These are phyloP conservation scores for Leiothrix lutea DNA, from an alignment of 2,113 vertebrate species.

Conservation along the genomic window DNA sequence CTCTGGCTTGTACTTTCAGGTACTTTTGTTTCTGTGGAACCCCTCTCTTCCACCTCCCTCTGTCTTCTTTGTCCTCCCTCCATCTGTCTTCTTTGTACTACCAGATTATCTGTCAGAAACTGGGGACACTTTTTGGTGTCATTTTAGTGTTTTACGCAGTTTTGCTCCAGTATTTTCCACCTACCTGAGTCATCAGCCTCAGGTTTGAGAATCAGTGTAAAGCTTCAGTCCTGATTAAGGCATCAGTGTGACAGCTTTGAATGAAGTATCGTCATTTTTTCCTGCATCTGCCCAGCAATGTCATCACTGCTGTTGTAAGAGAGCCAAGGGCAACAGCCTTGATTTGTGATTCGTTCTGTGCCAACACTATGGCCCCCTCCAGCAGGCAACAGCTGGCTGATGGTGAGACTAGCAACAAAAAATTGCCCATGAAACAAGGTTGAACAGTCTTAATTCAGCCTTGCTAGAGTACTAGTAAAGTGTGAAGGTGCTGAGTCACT, in stretches of 20 bases:
- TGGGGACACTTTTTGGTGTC: not conserved
- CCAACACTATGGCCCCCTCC: not conserved
- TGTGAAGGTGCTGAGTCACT: not conserved
- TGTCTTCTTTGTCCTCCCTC: not conserved
- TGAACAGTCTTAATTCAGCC: not conserved
- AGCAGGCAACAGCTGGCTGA: not conserved
- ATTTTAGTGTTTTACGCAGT: not conserved
- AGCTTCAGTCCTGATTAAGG: not conserved
- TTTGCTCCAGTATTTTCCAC: not conserved
- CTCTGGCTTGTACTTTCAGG: not conserved
- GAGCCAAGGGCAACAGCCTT: not conserved
- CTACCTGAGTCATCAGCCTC: not conserved
- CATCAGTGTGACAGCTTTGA: not conserved
- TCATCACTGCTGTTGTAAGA: not conserved
- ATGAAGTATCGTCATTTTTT: not conserved
- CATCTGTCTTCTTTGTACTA: not conserved
- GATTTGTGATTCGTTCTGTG: not conserved
- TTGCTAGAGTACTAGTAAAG: not conserved
- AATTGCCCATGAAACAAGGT: not conserved
- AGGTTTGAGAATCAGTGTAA: not conserved
- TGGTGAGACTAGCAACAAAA: not conserved
- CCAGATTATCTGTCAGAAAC: not conserved
- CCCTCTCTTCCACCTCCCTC: not conserved
- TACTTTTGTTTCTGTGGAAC: not conserved
- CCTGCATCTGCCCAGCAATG: not conserved